phyloP scores from a whole-genome alignment of 2,113 vertebrate species.

The Neodon shergylaensis region DNA sequence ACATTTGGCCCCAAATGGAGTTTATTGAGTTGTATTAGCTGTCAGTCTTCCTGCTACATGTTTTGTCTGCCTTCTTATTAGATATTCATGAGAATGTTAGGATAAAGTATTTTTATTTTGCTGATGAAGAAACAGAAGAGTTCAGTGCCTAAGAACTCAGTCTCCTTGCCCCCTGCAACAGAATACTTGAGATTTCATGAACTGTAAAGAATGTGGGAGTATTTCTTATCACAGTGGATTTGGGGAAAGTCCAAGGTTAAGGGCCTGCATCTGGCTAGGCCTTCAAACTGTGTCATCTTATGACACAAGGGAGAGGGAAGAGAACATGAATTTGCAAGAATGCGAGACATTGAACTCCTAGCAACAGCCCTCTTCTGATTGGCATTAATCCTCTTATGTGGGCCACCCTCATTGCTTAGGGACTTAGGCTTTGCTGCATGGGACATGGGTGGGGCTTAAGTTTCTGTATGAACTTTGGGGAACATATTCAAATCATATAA shows the following conservation, averaged over 20 bases:
- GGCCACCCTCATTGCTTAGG: background rate
- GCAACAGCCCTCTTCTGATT: background rate
- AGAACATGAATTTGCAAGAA: background rate
- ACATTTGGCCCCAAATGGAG: background rate
- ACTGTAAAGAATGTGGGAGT: background rate
- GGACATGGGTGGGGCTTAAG: background rate
- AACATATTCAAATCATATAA: background rate
- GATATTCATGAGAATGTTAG: background rate
- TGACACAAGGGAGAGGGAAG: background rate
- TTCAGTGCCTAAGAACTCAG: background rate
- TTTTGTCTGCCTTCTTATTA: conserved; percentile 32
- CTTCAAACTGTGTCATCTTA: background rate
- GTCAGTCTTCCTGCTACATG: background rate
- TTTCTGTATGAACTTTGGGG: background rate
- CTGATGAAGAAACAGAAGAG: background rate
- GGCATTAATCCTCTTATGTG: background rate
- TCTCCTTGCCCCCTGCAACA: background rate
- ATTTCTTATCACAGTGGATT: background rate
- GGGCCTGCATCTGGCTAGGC: background rate
- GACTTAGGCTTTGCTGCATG: background rate
- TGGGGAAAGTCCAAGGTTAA: background rate
- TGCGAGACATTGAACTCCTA: background rate
- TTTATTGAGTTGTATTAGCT: background rate
- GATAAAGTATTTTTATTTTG: background rate
- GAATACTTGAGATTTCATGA: background rate